Percentiles rank a stretch among this genome's conserved stretches.
These are phyloP conservation scores for Drosophila littoralis DNA, from an alignment of 1,140 invertebrate species.

Conservation along the genomic window DNA sequence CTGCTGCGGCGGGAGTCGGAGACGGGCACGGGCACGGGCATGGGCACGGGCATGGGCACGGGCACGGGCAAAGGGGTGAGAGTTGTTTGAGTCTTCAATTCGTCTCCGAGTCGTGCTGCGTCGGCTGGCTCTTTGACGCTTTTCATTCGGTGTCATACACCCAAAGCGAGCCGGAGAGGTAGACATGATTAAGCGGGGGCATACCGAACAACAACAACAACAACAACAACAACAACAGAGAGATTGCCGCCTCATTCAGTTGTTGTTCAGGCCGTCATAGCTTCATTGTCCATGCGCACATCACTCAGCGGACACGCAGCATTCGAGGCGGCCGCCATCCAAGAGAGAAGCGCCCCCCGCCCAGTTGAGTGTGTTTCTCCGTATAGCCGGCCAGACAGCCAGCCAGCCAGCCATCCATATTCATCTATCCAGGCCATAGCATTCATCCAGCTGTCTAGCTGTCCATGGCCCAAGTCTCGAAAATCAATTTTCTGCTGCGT, in stretches of 20 bases:
- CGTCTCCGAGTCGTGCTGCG: constrained; percentile 31
- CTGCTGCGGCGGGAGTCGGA: constrained; percentile 30
- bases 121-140: constrained; percentile 69
- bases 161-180: background rate
- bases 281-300: constrained; percentile 80
- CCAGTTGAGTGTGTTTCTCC: constrained; percentile 13
- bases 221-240: constrained; percentile 22
- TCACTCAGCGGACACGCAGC: constrained; percentile 68
- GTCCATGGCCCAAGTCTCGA: constrained; percentile 15
- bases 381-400: constrained; percentile 17
- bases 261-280: constrained; percentile 65
- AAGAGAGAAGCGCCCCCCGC: constrained; percentile 7
- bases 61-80: too few species aligned
- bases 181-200: constrained; percentile 39
- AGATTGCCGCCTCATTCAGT: constrained; percentile 56
- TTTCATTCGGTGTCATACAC: constrained; percentile 50
- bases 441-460: constrained; percentile 34
- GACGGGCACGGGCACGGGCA: background rate
- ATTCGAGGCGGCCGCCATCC: constrained; percentile 8
- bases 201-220: constrained; percentile 5
- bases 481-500: constrained; percentile 64
- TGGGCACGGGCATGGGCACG: too few species aligned
- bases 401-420: constrained; percentile 35
- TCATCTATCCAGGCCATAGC: constrained; percentile 19
- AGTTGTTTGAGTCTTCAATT: constrained; percentile 30